Conservation (phyloP, 1,140 invertebrate species). For the Conopomorpha cramerella region DNA sequence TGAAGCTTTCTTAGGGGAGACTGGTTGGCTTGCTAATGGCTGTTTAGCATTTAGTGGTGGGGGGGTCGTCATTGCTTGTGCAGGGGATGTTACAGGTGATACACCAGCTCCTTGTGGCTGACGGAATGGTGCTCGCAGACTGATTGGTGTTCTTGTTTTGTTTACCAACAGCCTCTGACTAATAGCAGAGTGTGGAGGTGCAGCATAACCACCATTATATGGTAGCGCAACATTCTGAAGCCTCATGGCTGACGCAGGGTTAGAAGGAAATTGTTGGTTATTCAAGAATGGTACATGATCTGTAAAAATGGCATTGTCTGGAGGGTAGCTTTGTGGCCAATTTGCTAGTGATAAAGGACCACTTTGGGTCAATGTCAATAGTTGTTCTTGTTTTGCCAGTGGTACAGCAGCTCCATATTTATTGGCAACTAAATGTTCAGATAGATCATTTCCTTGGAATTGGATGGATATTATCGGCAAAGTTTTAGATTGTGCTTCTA, state of each 20-base stretch:
- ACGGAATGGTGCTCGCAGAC: constrained; percentile 28
- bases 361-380: too few species aligned
- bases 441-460: constrained; percentile 47
- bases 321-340: constrained; percentile 24
- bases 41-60: too few species aligned
- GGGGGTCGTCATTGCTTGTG: constrained; percentile 10
- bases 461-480: constrained; percentile 44
- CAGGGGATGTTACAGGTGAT: constrained; percentile 4
- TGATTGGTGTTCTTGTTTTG: constrained; percentile 33
- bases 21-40: constrained; percentile 17
- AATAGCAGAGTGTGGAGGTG: constrained; percentile 18
- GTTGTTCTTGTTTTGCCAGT: constrained; percentile 30
- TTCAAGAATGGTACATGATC: constrained; percentile 48
- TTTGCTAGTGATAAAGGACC: constrained; percentile 18
- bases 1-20: constrained; percentile 44
- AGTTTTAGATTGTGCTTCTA: constrained; percentile 33
- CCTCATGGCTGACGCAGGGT: constrained; percentile 44
- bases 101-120: constrained; percentile 25
- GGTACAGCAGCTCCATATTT: constrained; percentile 29
- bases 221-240: constrained; percentile 29
- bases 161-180: constrained; percentile 31
- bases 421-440: constrained; percentile 36
- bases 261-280: constrained; percentile 42
- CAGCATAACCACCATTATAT: constrained; percentile 25
- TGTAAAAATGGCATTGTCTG: constrained; percentile 21